phyloP scores from a whole-genome alignment of 2,797 vertebrate species.

The Heliangelus exortis region DNA sequence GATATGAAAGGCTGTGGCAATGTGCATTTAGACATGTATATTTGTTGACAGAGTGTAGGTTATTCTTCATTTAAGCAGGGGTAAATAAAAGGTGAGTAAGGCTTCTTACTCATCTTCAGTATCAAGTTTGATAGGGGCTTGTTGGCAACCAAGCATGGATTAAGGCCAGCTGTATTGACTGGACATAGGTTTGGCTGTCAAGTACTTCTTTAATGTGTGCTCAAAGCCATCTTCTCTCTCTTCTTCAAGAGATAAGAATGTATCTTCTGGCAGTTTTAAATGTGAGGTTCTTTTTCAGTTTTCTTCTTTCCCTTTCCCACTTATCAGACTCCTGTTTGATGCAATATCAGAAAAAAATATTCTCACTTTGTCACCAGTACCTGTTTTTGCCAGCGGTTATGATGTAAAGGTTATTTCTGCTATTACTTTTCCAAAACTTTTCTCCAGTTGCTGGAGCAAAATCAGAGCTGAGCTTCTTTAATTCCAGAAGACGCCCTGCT shows the following conservation, averaged over 20 bases:
- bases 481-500: background rate
- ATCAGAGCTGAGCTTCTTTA: background rate
- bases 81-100: background rate
- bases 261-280: background rate
- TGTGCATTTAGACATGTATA: rapidly evolving
- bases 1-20: background rate
- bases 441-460: background rate
- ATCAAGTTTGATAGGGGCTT: background rate
- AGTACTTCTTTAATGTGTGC: background rate
- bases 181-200: background rate
- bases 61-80: background rate
- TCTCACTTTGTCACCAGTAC: background rate
- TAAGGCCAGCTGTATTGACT: background rate
- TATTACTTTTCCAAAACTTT: background rate
- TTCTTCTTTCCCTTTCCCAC: background rate
- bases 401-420: slow-evolving; percentile 7
- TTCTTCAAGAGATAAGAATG: background rate
- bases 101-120: background rate
- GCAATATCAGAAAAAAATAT: background rate
- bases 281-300: background rate
- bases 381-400: slow-evolving; percentile 35
- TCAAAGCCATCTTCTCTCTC: background rate
- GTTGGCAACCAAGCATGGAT: background rate
- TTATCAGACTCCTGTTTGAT: background rate
- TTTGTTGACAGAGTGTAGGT: background rate